phyloP scores from a whole-genome alignment of 2,797 vertebrate species.

The Lagodon rhomboides region DNA sequence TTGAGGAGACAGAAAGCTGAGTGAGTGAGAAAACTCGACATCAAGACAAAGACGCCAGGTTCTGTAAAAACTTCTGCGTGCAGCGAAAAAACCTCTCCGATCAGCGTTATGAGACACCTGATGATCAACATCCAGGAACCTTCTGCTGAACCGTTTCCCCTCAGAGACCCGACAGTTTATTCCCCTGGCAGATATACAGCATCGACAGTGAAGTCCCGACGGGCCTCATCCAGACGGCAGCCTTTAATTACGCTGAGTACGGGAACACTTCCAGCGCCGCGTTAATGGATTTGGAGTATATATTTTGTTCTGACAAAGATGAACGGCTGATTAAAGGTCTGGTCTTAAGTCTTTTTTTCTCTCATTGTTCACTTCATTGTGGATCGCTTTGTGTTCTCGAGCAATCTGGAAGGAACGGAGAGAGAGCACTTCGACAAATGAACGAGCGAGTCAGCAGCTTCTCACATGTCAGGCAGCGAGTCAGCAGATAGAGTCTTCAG shows the following conservation, averaged over 20 bases:
- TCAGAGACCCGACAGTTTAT: not conserved
- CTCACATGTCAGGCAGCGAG: not conserved
- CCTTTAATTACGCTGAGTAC: conserved; percentile 29
- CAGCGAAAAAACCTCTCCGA: not conserved
- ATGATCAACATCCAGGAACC: conserved; percentile 12
- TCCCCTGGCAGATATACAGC: not conserved
- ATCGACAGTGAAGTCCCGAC: not conserved
- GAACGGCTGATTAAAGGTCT: conserved; percentile 46
- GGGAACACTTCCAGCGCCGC: conserved; percentile 38
- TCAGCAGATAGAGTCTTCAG: not conserved
- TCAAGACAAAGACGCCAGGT: not conserved
- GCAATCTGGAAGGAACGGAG: conserved; percentile 9
- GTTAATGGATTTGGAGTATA: conserved; percentile 27
- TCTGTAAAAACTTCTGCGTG: not conserved
- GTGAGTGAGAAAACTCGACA: not conserved
- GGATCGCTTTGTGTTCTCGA: not conserved
- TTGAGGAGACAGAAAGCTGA: no score
- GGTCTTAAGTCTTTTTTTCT: conserved; percentile 1
- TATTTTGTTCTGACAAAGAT: conserved; percentile 27
- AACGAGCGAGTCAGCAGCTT: not conserved
- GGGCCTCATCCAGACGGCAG: conserved; percentile 12
- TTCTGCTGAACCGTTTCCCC: conserved; percentile 2
- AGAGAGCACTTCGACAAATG: conserved; percentile 33
- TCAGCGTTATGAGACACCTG: conserved; percentile 18
- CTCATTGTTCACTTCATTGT: not conserved